These are phyloP conservation scores for Fundulus diaphanus DNA, from an alignment of 2,797 vertebrate species.

Conservation along the genomic window DNA sequence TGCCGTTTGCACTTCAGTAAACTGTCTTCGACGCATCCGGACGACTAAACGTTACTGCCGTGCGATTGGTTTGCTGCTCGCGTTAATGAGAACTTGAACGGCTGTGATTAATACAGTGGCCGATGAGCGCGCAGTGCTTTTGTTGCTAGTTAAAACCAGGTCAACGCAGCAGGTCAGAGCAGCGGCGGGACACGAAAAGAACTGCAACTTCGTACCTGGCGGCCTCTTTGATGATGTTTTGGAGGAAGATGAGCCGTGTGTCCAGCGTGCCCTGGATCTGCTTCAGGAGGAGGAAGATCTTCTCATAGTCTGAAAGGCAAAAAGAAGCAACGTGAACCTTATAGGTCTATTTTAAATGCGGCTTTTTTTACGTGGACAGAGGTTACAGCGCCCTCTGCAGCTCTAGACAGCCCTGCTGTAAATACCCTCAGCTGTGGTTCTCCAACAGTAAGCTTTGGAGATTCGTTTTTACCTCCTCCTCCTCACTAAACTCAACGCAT, in stretches of 20 bases:
- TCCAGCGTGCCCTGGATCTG: constrained; percentile 94
- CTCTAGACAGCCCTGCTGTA: neutral
- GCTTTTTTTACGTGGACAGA: neutral
- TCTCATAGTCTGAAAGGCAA: constrained; percentile 88
- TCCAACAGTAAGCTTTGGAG: too few relatives aligned
- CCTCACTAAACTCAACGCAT: neutral
- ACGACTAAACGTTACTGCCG: neutral
- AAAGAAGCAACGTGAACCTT: constrained; percentile 22
- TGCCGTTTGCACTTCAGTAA: neutral
- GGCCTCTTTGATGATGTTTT: constrained; percentile 96
- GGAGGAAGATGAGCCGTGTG: constrained; percentile 92
- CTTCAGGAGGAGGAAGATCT: constrained; percentile 94
- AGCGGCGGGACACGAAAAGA: neutral
- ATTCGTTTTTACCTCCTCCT: neutral
- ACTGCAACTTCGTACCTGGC: constrained; percentile 83
- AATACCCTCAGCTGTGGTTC: too few relatives aligned
- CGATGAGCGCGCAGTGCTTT: neutral
- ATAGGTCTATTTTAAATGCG: too few relatives aligned
- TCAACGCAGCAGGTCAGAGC: neutral
- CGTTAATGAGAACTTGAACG: neutral
- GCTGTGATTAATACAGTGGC: neutral
- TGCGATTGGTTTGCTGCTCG: neutral
- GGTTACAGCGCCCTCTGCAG: neutral
- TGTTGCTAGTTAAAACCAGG: neutral
- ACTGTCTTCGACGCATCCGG: neutral